A percentile compares a stretch with the other conserved stretches of the same genome.
phyloP scores from a whole-genome alignment of 2,888 invertebrate species.

The Polydrusus tereticollis region DNA sequence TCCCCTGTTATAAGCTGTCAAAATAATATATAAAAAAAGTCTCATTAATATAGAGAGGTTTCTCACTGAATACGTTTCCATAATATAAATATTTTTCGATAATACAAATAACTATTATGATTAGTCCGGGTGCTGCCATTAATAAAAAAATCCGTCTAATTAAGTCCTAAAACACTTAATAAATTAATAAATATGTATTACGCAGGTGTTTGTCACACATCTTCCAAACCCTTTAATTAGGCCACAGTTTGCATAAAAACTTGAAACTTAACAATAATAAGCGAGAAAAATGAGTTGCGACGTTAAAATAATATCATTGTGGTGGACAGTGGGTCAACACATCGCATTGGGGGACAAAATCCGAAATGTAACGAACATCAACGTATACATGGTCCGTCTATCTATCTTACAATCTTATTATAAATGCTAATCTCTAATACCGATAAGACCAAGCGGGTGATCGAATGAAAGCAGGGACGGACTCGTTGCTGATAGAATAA shows the following conservation, averaged over 20 bases:
- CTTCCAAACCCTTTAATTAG: constrained; percentile 38
- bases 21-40: no score
- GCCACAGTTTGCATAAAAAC: constrained; percentile 23
- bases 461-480: no score
- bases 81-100: background rate
- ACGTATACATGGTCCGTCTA: no score
- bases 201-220: constrained; percentile 36
- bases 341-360: background rate
- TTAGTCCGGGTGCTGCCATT: constrained; percentile 23
- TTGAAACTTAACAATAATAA: constrained; percentile 21
- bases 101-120: constrained; percentile 17
- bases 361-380: background rate
- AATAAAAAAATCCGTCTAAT: constrained; percentile 31
- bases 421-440: no score
- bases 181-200: constrained; percentile 29
- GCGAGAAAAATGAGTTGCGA: constrained; percentile 12
- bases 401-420: no score
- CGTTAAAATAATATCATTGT: constrained; percentile 29
- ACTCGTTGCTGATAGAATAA: no score
- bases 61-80: background rate
- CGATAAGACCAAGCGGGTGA: no score
- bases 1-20: no score
- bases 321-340: background rate
- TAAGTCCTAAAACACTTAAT: constrained; percentile 30
- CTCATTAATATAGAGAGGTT: no score